phyloP scores from a whole-genome alignment of 2,888 invertebrate genomes.

The Corythucha ciliata region DNA sequence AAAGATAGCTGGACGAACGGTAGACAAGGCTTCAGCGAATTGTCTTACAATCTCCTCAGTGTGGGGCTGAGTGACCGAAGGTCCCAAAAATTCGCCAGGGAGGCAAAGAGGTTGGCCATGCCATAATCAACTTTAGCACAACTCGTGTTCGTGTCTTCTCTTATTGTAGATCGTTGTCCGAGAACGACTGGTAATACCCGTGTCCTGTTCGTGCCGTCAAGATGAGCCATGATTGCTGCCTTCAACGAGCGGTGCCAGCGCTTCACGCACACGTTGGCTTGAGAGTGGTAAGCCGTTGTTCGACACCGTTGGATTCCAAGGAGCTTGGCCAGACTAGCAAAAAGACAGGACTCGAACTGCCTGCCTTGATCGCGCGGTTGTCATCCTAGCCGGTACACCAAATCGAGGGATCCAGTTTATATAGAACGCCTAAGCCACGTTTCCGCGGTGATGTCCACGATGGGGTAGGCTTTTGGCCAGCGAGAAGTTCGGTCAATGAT shows the following conservation, averaged over 20 bases:
- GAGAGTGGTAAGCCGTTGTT: constrained; percentile 11
- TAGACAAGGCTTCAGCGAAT: too few species aligned
- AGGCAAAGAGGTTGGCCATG: too few species aligned
- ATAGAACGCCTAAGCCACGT: constrained; percentile 38
- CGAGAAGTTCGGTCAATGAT: constrained; percentile 11
- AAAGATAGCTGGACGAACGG: too few species aligned
- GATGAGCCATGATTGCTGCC: constrained; percentile 10
- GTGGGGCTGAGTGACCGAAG: too few species aligned
- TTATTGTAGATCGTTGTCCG: too few species aligned
- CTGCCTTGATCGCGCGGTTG: constrained; percentile 41
- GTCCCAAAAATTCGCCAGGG: too few species aligned
- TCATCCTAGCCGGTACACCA: constrained; percentile 39
- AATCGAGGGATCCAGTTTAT: constrained; percentile 41
- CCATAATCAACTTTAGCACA: too few species aligned
- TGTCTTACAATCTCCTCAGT: too few species aligned
- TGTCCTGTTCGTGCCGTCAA: too few species aligned
- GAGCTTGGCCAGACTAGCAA: constrained; percentile 24
- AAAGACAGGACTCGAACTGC: constrained; percentile 40
- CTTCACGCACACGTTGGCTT: constrained; percentile 11
- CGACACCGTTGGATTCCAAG: constrained; percentile 4
- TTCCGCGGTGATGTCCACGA: neutral
- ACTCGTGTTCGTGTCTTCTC: too few species aligned
- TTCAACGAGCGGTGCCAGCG: constrained; percentile 16
- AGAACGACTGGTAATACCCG: too few species aligned
- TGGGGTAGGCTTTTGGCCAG: constrained; percentile 17